phyloP scores from a whole-genome alignment of 2,888 invertebrate genomes.

The Mesochorus sp. region DNA sequence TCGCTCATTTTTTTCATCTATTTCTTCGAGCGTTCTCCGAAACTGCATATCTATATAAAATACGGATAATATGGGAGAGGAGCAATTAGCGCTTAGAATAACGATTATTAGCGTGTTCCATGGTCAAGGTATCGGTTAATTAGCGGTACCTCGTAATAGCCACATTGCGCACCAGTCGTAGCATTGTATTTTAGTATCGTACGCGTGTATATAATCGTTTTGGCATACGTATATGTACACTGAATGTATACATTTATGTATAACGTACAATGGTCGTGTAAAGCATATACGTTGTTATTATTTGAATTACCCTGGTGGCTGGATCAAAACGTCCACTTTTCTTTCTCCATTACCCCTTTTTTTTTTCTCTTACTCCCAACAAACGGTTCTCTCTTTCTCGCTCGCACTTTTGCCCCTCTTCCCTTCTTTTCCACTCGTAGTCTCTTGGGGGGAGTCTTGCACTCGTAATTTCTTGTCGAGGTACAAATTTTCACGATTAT shows the following conservation, averaged over 20 bases:
- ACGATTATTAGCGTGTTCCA: constrained; percentile 54
- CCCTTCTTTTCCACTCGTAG: neutral
- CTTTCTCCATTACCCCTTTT: constrained; percentile 13
- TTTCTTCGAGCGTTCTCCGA: no score
- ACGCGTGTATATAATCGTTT: constrained; percentile 12
- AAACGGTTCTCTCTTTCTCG: constrained; percentile 7
- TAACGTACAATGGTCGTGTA: constrained; percentile 19
- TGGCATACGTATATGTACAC: constrained; percentile 4
- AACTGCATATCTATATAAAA: no score
- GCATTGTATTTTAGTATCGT: constrained; percentile 50
- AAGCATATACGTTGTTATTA: constrained; percentile 50
- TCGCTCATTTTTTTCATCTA: neutral
- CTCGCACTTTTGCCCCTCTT: neutral
- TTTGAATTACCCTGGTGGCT: constrained; percentile 46
- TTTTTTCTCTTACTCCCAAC: neutral
- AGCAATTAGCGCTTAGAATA: constrained; percentile 55
- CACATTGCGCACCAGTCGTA: constrained; percentile 36
- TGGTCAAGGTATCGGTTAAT: constrained; percentile 59
- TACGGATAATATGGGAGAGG: no score
- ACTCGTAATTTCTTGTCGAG: constrained; percentile 34
- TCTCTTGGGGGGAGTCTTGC: neutral
- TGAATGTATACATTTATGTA: constrained; percentile 7
- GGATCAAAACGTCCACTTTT: constrained; percentile 45
- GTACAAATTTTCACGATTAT: constrained; percentile 45
- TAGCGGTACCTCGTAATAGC: constrained; percentile 51